Evolutionary conservation across 2,797 vertebrate genomes (phyloP).

Genomic region (Parauchenoglanis ngamensis): DNA sequence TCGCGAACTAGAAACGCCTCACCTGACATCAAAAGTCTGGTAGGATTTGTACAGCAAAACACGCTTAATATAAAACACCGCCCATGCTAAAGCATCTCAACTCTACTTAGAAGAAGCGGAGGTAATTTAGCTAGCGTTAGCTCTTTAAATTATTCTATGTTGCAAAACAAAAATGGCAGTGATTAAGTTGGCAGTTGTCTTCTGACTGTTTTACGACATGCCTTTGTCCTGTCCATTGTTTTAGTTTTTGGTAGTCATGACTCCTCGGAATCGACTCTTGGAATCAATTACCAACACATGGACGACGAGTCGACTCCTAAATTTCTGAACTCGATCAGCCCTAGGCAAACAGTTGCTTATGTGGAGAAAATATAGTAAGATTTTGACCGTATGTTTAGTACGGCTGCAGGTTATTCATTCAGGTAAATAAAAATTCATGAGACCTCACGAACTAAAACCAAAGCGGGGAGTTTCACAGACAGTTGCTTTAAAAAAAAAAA

Average conservation of each 20-base stretch:
- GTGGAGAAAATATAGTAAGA: neutral
- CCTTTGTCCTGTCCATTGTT: neutral
- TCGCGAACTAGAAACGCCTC: neutral
- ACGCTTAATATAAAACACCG: neutral
- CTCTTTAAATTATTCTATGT: neutral
- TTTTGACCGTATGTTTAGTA: neutral
- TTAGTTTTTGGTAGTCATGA: neutral
- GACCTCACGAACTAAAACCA: neutral
- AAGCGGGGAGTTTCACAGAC: neutral
- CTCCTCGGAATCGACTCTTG: neutral
- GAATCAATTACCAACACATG: neutral
- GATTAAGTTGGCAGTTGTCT: neutral
- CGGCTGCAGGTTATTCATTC: neutral
- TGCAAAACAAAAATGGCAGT: neutral
- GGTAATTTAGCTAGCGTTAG: neutral
- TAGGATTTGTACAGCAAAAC: neutral
- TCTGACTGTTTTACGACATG: neutral
- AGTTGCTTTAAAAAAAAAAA: too few species aligned
- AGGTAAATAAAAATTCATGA: neutral
- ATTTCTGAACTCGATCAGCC: neutral
- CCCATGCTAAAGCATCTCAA: neutral
- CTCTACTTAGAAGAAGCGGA: neutral
- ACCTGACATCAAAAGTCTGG: neutral
- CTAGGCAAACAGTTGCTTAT: neutral
- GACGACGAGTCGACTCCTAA: neutral